phyloP scores from a whole-genome alignment of 2,113 vertebrate species.

The Camelus dromedarius region DNA sequence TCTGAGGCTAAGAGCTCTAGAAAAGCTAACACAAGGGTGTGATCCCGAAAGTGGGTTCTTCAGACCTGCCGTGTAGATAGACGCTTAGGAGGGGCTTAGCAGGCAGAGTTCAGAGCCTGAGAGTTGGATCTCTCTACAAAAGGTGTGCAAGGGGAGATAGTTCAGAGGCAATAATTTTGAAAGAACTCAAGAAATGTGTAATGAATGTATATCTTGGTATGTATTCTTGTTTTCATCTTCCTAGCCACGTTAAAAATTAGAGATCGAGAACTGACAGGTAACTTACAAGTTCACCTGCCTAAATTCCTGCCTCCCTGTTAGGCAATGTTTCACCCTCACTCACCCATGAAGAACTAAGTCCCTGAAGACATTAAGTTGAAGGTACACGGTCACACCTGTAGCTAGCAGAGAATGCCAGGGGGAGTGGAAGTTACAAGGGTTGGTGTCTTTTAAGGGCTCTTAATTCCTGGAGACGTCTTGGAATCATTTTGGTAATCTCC shows the following conservation, averaged over 20 bases:
- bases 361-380: constrained; percentile 26
- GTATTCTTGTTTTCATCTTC: constrained; percentile 38
- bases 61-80: not conserved
- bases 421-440: not conserved
- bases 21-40: not conserved
- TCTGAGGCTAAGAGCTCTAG: constrained; percentile 2
- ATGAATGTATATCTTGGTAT: not conserved
- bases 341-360: constrained; percentile 38
- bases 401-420: not conserved
- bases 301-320: not conserved
- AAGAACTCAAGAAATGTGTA: constrained; percentile 1
- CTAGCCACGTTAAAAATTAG: constrained; percentile 6
- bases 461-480: constrained; percentile 34
- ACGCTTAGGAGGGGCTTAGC: not conserved
- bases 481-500: not conserved
- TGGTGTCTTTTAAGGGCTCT: not conserved
- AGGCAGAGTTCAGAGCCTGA: not conserved
- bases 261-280: constrained; percentile 17
- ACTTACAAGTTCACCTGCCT: constrained; percentile 18
- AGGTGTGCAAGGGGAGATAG: not conserved
- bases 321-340: not conserved
- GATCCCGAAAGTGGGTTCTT: not conserved
- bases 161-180: not conserved
- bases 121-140: not conserved
- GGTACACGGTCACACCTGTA: not conserved